Conservation (phyloP, 2,888 invertebrate species). For the Nemotelus pantherinus region DNA sequence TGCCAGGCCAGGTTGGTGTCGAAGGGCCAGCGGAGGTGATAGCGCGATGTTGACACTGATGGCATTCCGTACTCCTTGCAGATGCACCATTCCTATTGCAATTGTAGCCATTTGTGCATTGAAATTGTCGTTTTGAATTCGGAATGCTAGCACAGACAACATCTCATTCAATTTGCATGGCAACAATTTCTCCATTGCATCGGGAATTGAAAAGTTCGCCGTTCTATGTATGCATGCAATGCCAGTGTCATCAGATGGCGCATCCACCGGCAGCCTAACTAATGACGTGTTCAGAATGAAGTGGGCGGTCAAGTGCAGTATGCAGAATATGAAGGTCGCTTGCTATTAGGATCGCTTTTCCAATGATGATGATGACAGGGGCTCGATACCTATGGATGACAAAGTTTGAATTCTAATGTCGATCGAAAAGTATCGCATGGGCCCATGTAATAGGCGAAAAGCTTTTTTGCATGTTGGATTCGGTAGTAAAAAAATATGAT, state of each 20-base stretch:
- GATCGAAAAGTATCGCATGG: no score
- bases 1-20: neutral
- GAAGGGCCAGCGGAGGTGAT: slow-evolving; percentile 10
- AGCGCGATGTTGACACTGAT: slow-evolving; percentile 25
- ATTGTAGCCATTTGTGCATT: slow-evolving; percentile 42
- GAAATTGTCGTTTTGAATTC: slow-evolving; percentile 45
- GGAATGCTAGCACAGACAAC: slow-evolving; percentile 50
- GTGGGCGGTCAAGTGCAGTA: slow-evolving; percentile 13
- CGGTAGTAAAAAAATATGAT: no score
- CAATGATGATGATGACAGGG: no score
- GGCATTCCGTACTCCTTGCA: slow-evolving; percentile 13
- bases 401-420: no score
- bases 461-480: no score
- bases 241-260: slow-evolving; percentile 4
- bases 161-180: slow-evolving; percentile 51
- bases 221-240: neutral
- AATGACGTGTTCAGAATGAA: neutral
- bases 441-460: no score
- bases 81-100: slow-evolving; percentile 19
- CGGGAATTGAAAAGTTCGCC: slow-evolving; percentile 33
- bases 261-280: slow-evolving; percentile 28
- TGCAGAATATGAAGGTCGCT: slow-evolving; percentile 24
- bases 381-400: no score
- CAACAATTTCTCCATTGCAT: slow-evolving; percentile 46
- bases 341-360: neutral